Evolutionary conservation across 2,888 invertebrate species (phyloP).

Genomic region (Nomada hirtipes): DNA sequence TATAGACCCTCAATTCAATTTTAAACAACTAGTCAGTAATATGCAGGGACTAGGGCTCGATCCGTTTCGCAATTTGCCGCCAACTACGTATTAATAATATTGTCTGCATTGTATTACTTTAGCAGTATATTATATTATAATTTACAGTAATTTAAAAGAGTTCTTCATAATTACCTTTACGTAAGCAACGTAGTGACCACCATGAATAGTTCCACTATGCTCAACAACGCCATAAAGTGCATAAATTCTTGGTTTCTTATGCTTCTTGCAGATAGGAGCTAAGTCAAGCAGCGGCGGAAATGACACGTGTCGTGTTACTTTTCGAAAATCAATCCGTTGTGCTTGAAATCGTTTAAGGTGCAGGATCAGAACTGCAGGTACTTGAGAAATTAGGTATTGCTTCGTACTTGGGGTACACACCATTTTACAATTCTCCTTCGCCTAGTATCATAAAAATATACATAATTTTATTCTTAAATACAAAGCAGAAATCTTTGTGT

Average conservation of each 20-base stretch:
- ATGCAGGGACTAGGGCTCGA: no score
- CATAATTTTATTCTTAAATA: neutral
- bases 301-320: constrained; percentile 93
- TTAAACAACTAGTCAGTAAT: no score
- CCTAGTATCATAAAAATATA: constrained; percentile 75
- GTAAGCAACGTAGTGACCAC: constrained; percentile 97
- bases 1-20: no score
- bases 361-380: constrained; percentile 96
- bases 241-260: constrained; percentile 88
- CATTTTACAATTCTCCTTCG: constrained; percentile 88
- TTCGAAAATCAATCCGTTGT: constrained; percentile 87
- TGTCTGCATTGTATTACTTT: neutral
- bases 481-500: neutral
- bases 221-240: constrained; percentile 97
- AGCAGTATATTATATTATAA: neutral
- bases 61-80: no score
- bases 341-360: constrained; percentile 98
- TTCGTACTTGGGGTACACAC: constrained; percentile 93
- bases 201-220: constrained; percentile 95
- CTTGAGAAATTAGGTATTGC: constrained; percentile 94
- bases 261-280: constrained; percentile 94
- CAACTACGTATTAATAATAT: neutral
- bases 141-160: neutral
- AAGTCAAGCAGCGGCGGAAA: constrained; percentile 95
- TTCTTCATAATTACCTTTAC: constrained; percentile 89